These are phyloP conservation scores for Eretmocerus hayati DNA, from an alignment of 2,888 invertebrate species.

Conservation along the genomic window DNA sequence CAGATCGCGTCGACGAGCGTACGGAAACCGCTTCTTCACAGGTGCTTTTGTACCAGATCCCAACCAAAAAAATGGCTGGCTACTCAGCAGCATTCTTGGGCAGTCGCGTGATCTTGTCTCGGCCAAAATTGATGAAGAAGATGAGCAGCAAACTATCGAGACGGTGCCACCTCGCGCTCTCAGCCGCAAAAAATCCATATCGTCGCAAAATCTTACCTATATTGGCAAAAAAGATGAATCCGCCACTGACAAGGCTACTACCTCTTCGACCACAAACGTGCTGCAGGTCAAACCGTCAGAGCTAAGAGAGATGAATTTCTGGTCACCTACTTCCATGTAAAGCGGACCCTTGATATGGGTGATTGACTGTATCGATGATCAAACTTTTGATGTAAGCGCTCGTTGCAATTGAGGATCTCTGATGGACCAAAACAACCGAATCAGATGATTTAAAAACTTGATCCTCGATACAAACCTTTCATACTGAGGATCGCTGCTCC, in stretches of 20 bases:
- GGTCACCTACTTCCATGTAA: constrained; percentile 80
- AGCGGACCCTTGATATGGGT: no score
- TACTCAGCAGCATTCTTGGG: constrained; percentile 60
- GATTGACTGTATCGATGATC: no score
- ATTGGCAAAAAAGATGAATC: constrained; percentile 36
- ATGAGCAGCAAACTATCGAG: constrained; percentile 29
- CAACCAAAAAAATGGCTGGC: constrained; percentile 55
- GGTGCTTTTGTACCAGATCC: constrained; percentile 46
- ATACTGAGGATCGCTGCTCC: no score
- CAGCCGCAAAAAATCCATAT: constrained; percentile 45
- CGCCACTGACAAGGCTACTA: constrained; percentile 36
- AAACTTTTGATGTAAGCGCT: no score
- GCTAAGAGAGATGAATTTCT: constrained; percentile 75
- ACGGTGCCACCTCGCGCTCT: constrained; percentile 35
- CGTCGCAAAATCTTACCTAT: constrained; percentile 42
- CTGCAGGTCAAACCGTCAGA: constrained; percentile 62
- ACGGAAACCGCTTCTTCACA: constrained; percentile 58
- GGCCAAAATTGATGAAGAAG: constrained; percentile 56
- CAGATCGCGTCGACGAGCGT: constrained; percentile 48
- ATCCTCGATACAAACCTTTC: no score
- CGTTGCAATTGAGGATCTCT: no score
- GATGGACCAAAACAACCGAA: no score
- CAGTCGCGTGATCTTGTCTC: constrained; percentile 55
- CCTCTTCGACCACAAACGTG: constrained; percentile 27
- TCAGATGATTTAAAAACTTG: no score